Evolutionary conservation across 2,113 vertebrate species (phyloP), one percentile per base, ranked within the genome.

Genomic region (Chaenocephalus aceratus): DNA sequence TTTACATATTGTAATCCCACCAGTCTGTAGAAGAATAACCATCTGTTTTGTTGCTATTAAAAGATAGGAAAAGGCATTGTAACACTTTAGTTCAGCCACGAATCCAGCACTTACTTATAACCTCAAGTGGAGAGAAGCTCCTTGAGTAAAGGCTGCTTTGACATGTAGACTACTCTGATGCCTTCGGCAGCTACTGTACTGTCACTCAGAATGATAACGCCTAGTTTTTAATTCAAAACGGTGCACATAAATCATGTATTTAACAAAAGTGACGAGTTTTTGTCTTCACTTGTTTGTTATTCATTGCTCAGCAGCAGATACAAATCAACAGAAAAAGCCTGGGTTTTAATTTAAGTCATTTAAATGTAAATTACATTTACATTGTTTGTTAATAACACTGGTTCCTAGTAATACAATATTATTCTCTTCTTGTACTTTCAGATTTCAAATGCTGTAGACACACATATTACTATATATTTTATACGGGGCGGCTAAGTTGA

Each of bases 161-260:
- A 88, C 68, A 80, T 82, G 75, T 86, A 60, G 67, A 88, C 86
- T 45, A 86, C 80, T 92, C 85, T n/a, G 68, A 92, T 87, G 90
- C 88, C 88, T 91, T 90, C 6, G 83, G 90, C 93, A 94, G 94
- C 91, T 93, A 90, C 79, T 89, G 75, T 88, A 88, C 87, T 86
- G 80, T 91, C 88, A 84, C 77, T 86, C 80, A 68, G 84, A 90
- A 83, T 84, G 79, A 89, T 71, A 79, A 84, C 88, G 77, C 34
- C 61, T 90, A 75, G 83, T 94, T 92, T 91, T 89, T 70, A 89
- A 87, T 58, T 68, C 74, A 41, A 88, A 82, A 81, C 52, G 44
- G 81, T 94, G 90, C 92, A 92, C 89, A 93, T 92, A 89, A 94
- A 94, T 92, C 83, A 88, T 83, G 73, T 86, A 91, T 89, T 92